Conservation (phyloP, 2,888 invertebrate species). For the Boloria selene region DNA sequence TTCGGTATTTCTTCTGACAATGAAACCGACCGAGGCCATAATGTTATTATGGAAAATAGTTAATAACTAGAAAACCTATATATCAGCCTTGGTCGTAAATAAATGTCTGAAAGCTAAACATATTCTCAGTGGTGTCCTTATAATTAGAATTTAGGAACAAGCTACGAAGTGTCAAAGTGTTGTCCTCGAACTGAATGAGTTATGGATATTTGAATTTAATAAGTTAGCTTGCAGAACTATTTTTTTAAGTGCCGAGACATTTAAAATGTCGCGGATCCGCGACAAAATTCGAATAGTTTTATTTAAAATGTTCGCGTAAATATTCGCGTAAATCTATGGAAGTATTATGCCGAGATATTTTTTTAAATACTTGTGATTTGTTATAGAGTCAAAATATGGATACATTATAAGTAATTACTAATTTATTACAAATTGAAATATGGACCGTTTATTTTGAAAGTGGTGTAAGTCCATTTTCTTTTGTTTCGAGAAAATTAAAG, state of each 20-base stretch:
- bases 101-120: slow-evolving; percentile 28
- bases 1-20: slow-evolving; percentile 30
- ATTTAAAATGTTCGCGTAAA: too few relatives aligned
- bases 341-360: too few relatives aligned
- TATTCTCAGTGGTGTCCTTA: slow-evolving; percentile 27
- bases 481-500: too few relatives aligned
- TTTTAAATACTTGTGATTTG: not conserved
- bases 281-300: too few relatives aligned
- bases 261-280: too few relatives aligned
- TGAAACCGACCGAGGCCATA: slow-evolving; percentile 28
- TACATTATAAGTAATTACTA: not conserved
- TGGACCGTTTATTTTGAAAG: too few relatives aligned
- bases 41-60: slow-evolving; percentile 38
- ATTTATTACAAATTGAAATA: slow-evolving; percentile 22
- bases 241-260: not conserved
- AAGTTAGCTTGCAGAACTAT: not conserved
- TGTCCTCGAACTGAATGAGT: slow-evolving; percentile 7
- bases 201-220: slow-evolving; percentile 6
- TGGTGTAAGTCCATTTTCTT: too few relatives aligned
- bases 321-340: too few relatives aligned
- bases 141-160: slow-evolving; percentile 30
- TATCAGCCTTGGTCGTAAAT: slow-evolving; percentile 45
- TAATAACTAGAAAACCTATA: slow-evolving; percentile 53
- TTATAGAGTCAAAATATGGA: not conserved
- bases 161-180: slow-evolving; percentile 43